phyloP scores from a whole-genome alignment of 2,888 invertebrate species.

The Caenorhabditis sulstoni region DNA sequence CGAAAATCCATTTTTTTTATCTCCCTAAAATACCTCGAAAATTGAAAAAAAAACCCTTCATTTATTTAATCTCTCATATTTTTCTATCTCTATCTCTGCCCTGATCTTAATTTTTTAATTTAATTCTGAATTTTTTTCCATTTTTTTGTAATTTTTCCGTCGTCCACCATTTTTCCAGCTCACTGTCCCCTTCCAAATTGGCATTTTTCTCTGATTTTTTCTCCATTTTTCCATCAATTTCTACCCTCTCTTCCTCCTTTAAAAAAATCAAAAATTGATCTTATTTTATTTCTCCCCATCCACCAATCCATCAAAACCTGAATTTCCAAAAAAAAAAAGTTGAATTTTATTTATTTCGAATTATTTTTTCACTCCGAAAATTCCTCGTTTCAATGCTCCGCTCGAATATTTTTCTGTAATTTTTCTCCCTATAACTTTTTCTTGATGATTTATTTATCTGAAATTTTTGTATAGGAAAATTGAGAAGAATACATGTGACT shows the following conservation, averaged over 20 bases:
- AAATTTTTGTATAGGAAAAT: not conserved
- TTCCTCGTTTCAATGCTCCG: no score
- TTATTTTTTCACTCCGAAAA: no score
- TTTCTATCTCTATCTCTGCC: not conserved
- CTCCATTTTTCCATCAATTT: not conserved
- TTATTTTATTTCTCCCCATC: slow-evolving; percentile 5
- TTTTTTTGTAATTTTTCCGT: not conserved
- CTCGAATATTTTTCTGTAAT: no score
- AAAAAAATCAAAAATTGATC: slow-evolving; percentile 24
- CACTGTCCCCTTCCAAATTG: not conserved
- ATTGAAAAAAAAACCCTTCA: no score
- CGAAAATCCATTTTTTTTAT: slow-evolving; percentile 17
- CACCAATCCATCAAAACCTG: not conserved
- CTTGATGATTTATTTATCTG: not conserved
- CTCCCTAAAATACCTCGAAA: not conserved
- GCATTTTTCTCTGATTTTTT: slow-evolving; percentile 12
- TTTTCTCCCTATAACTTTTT: not conserved
- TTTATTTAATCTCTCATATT: not conserved
- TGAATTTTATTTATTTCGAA: no score
- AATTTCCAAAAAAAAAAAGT: no score
- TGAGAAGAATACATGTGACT: not conserved
- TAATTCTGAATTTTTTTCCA: not conserved
- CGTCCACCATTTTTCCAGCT: not conserved
- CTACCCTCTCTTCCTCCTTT: no score
- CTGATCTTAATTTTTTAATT: not conserved